phyloP scores from a whole-genome alignment of 2,797 vertebrate genomes.

The Tympanoctomys barrerae region DNA sequence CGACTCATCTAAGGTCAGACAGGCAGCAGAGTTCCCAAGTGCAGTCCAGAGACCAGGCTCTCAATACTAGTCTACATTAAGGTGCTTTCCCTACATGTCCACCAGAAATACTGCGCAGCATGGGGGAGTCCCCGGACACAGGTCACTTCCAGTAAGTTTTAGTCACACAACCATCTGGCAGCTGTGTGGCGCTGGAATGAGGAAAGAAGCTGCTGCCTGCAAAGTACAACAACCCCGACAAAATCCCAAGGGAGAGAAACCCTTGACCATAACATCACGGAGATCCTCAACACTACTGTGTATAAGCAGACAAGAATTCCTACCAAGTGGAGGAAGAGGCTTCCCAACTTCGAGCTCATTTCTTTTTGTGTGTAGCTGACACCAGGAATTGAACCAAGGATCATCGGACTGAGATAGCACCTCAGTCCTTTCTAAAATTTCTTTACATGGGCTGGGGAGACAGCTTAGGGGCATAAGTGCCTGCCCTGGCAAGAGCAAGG shows the following conservation, averaged over 20 bases:
- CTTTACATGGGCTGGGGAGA: not conserved
- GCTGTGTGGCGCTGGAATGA: not conserved
- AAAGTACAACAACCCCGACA: not conserved
- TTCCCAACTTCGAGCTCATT: not conserved
- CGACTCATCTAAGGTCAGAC: not conserved
- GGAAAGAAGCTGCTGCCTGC: not conserved
- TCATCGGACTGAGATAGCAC: not conserved
- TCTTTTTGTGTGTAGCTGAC: not conserved
- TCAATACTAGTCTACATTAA: not conserved
- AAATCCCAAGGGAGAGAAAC: not conserved
- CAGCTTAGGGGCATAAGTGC: too few species aligned
- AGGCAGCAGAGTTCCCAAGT: not conserved
- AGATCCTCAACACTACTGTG: not conserved
- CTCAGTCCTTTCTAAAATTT: not conserved
- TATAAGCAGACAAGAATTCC: not conserved
- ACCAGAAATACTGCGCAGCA: not conserved
- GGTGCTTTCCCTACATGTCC: not conserved
- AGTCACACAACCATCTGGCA: not conserved
- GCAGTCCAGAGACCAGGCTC: not conserved
- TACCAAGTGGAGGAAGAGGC: rapidly evolving
- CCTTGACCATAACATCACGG: not conserved
- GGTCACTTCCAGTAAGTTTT: not conserved
- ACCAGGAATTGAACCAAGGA: not conserved
- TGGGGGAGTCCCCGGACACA: not conserved
- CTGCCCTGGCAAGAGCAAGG: too few species aligned